phyloP scores from a whole-genome alignment of 2,797 vertebrate species.

The Liparis tanakae region DNA sequence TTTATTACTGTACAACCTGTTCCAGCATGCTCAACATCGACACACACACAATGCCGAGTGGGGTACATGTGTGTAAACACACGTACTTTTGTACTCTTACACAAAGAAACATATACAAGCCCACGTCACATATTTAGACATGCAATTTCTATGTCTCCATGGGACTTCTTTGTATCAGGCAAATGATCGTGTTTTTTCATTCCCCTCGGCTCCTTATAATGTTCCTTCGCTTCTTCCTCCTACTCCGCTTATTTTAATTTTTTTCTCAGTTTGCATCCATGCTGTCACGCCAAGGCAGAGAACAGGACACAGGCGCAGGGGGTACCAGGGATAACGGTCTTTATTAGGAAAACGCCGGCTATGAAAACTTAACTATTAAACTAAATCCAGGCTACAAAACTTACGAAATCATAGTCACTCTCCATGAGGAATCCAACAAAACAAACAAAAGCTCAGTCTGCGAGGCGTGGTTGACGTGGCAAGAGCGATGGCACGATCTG shows the following conservation, averaged over 20 bases:
- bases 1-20: slow-evolving; percentile 57
- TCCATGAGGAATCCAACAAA: no score
- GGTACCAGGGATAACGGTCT: no score
- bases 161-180: slow-evolving; percentile 23
- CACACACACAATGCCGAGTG: slow-evolving; percentile 56
- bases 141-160: slow-evolving; percentile 27
- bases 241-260: slow-evolving; percentile 4
- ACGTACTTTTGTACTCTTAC: not conserved
- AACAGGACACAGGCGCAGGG: no score
- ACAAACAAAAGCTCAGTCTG: no score
- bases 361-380: no score
- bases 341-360: no score
- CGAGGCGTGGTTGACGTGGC: no score
- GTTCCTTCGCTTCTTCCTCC: slow-evolving; percentile 14
- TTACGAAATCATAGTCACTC: no score
- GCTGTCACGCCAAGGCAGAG: no score
- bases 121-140: slow-evolving; percentile 44
- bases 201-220: slow-evolving; percentile 9
- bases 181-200: slow-evolving; percentile 21
- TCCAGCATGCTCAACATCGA: slow-evolving; percentile 47
- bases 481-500: no score
- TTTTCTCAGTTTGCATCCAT: slow-evolving; percentile 10
- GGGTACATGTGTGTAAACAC: slow-evolving; percentile 22
- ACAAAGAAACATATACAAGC: slow-evolving; percentile 22
- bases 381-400: no score